These are phyloP conservation scores for Caenorhabditis sp. DNA, from an alignment of 2,888 invertebrate species.

Conservation along the genomic window DNA sequence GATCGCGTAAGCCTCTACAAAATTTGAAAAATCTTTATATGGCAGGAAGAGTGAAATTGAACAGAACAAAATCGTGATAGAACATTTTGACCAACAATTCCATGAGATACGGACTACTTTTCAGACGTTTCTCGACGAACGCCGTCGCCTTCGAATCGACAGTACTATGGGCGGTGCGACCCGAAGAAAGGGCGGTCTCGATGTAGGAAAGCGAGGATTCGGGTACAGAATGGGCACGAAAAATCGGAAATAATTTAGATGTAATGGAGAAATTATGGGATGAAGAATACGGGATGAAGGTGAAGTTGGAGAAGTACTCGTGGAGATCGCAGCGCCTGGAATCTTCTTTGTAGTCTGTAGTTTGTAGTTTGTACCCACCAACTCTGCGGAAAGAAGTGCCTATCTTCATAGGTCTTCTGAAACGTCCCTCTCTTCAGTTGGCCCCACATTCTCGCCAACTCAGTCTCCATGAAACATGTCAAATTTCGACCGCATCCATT, in stretches of 20 bases:
- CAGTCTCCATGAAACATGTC: slow-evolving; percentile 75
- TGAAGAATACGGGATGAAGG: slow-evolving; percentile 54
- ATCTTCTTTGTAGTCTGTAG: too few species aligned
- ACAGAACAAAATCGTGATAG: slow-evolving; percentile 77
- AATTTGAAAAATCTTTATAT: slow-evolving; percentile 21
- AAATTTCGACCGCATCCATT: slow-evolving; percentile 72
- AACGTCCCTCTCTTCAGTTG: slow-evolving; percentile 42
- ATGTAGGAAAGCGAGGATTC: slow-evolving; percentile 51
- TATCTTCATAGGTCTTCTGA: slow-evolving; percentile 64
- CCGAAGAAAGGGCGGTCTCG: slow-evolving; percentile 31
- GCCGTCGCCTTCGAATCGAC: slow-evolving; percentile 61
- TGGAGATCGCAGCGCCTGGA: slow-evolving; percentile 64
- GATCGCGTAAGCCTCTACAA: too few species aligned
- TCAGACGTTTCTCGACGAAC: slow-evolving; percentile 53
- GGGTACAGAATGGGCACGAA: slow-evolving; percentile 47
- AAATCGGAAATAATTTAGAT: slow-evolving; percentile 46
- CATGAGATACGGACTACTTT: slow-evolving; percentile 75
- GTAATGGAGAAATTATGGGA: slow-evolving; percentile 43
- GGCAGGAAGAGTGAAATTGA: slow-evolving; percentile 72
- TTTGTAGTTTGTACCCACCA: slow-evolving; percentile 61
- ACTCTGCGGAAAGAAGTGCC: slow-evolving; percentile 77
- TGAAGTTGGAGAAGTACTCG: slow-evolving; percentile 53
- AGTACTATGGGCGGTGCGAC: slow-evolving; percentile 68
- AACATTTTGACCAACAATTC: slow-evolving; percentile 79
- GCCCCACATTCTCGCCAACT: slow-evolving; percentile 59